phyloP scores from a whole-genome alignment of 2,888 invertebrate genomes.

The Bursaphelenchus okinawaensis region DNA sequence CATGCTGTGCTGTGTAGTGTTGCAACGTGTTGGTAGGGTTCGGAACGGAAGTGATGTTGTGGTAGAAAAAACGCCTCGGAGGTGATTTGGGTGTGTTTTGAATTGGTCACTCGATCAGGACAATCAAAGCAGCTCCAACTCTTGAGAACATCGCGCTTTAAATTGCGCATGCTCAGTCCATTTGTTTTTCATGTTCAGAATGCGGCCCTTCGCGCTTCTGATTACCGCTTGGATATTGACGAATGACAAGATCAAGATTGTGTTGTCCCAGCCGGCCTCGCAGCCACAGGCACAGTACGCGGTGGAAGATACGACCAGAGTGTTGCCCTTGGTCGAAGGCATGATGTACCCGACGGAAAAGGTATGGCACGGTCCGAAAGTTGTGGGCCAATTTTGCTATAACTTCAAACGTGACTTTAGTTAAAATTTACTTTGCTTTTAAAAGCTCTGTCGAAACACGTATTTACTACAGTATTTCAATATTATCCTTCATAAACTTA shows the following conservation, averaged over 20 bases:
- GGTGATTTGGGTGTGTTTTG: neutral
- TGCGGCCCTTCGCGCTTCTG: neutral
- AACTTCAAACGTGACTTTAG: too few species aligned
- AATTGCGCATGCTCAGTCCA: neutral
- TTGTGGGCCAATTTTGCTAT: too few species aligned
- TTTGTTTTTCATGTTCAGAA: neutral
- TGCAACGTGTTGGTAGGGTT: too few species aligned
- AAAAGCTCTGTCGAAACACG: too few species aligned
- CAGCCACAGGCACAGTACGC: neutral
- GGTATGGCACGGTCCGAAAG: too few species aligned
- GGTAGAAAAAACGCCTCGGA: neutral
- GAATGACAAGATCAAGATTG: neutral
- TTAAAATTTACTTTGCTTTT: too few species aligned
- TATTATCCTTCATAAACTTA: too few species aligned
- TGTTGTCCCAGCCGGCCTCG: neutral
- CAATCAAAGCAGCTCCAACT: too few species aligned
- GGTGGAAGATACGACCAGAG: neutral
- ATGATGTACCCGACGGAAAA: conserved; percentile 4
- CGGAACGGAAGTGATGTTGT: neutral
- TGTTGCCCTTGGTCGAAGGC: conserved; percentile 2
- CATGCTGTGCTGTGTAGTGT: too few species aligned
- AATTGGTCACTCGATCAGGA: neutral
- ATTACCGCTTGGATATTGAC: neutral
- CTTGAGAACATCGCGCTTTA: neutral
- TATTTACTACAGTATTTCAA: too few species aligned